Percentiles rank a stretch among this genome's conserved stretches.
phyloP scores from a whole-genome alignment of 2,888 invertebrate species.

The Dichetophora obliterata region DNA sequence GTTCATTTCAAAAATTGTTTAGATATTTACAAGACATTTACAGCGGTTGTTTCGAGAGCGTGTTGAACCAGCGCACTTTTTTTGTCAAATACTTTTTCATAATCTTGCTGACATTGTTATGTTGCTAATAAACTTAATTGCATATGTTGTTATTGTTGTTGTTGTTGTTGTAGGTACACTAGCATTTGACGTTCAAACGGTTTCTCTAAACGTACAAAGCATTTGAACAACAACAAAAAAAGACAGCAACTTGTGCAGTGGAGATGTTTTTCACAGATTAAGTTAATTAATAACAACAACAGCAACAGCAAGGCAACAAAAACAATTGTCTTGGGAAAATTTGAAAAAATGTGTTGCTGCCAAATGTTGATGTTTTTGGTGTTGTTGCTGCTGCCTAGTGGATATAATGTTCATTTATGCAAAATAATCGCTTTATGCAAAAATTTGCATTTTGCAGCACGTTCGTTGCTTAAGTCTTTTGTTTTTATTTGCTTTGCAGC shows the following conservation, averaged over 20 bases:
- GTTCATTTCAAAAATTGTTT: not conserved
- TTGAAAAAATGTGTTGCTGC: not conserved
- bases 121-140: slow-evolving; percentile 27
- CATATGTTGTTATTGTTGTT: not conserved
- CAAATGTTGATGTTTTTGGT: not conserved
- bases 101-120: slow-evolving; percentile 21
- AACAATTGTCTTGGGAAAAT: slow-evolving; percentile 16
- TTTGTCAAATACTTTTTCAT: not conserved
- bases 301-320: not conserved
- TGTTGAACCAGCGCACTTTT: too few species aligned
- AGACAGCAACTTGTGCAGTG: not conserved
- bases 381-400: too few species aligned
- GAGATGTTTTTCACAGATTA: slow-evolving; percentile 24
- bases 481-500: not conserved
- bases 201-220: not conserved
- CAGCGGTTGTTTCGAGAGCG: not conserved
- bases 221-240: slow-evolving; percentile 5
- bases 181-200: slow-evolving; percentile 13
- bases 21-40: slow-evolving; percentile 5
- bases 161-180: not conserved
- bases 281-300: slow-evolving; percentile 28
- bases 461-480: slow-evolving; percentile 19
- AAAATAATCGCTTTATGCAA: not conserved
- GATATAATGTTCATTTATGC: not conserved
- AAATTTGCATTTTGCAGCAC: not conserved